Conservation (phyloP, 2,113 vertebrate species). For the Hemibagrus wyckioides region DNA sequence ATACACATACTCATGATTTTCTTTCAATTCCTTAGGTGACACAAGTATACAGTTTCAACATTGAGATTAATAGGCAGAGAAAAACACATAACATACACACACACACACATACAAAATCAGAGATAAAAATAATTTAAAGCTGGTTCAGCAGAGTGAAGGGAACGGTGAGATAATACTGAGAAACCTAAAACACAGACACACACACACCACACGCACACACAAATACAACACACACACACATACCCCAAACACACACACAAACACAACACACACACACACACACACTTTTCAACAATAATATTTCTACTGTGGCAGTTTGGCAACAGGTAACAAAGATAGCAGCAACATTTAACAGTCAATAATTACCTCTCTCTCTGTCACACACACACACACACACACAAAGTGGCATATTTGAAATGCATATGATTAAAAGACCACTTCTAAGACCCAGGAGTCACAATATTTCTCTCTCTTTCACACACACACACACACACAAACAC, state of each 20-base stretch:
- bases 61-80: neutral
- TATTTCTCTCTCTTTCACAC: neutral
- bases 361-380: neutral
- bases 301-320: slow-evolving; percentile 21
- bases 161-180: neutral
- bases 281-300: neutral
- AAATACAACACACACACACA: neutral
- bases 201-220: neutral
- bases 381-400: slow-evolving; percentile 8
- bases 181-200: neutral
- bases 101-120: neutral
- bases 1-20: neutral
- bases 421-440: neutral
- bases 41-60: slow-evolving; percentile 6
- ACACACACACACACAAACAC: neutral
- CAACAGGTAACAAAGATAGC: slow-evolving; percentile 23
- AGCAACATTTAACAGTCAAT: slow-evolving; percentile 33
- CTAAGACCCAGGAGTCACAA: neutral
- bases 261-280: neutral
- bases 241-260: neutral
- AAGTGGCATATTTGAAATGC: neutral
- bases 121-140: neutral
- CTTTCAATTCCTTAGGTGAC: neutral
- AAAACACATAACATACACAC: slow-evolving; percentile 6
- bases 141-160: neutral